Evolutionary conservation across 2,888 invertebrate genomes (phyloP).

Genomic region (Dicranocentrus wangi): DNA sequence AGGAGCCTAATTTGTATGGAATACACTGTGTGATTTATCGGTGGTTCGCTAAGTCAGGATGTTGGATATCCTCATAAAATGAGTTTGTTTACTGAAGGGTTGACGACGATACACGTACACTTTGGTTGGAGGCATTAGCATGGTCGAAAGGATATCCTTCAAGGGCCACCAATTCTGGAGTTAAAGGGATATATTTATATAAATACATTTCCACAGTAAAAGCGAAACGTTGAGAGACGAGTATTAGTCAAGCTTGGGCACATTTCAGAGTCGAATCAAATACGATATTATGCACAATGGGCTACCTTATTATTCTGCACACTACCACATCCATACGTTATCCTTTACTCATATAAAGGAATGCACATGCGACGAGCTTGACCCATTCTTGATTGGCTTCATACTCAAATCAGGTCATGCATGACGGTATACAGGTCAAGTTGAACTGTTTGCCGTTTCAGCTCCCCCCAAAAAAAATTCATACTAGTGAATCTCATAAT

Average conservation of each 20-base stretch:
- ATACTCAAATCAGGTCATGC: constrained; percentile 58
- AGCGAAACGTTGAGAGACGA: background rate
- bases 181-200: too few species aligned
- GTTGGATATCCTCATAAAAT: background rate
- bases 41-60: background rate
- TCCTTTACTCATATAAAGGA: constrained; percentile 10
- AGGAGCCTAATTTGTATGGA: background rate
- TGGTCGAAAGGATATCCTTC: too few species aligned
- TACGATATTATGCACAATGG: background rate
- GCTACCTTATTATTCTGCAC: background rate
- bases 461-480: constrained; percentile 20
- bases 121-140: too few species aligned
- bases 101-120: too few species aligned
- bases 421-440: constrained; percentile 58
- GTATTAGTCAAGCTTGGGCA: constrained; percentile 42
- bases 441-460: constrained; percentile 55
- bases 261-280: background rate
- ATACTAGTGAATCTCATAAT: too few species aligned
- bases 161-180: too few species aligned
- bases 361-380: constrained; percentile 44
- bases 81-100: too few species aligned
- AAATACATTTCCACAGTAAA: background rate
- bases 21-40: too few species aligned
- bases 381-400: constrained; percentile 58
- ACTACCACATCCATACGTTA: too few species aligned